These are phyloP conservation scores for Drosophila macrospina DNA, from an alignment of 2,888 invertebrate species.

Conservation along the genomic window DNA sequence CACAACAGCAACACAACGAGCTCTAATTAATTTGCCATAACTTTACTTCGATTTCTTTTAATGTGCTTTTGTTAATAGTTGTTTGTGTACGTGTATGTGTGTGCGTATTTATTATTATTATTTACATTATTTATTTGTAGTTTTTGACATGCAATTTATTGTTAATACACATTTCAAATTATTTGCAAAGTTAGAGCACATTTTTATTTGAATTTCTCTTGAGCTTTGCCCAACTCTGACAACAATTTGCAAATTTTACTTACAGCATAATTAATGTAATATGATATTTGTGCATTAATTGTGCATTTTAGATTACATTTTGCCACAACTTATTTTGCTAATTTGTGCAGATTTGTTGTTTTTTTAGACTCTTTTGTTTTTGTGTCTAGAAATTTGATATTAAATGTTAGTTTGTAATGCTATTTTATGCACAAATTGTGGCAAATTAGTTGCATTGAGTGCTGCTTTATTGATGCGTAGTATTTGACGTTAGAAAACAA, in stretches of 20 bases:
- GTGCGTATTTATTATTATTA: slow-evolving; percentile 5
- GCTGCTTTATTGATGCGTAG: too few relatives aligned
- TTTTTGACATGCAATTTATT: slow-evolving; percentile 37
- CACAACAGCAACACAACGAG: background rate
- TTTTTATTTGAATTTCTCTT: too few relatives aligned
- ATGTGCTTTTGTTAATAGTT: slow-evolving; percentile 31
- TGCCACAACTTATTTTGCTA: background rate
- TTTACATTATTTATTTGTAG: slow-evolving; percentile 22
- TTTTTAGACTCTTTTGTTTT: too few relatives aligned
- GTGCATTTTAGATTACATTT: background rate
- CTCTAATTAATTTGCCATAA: slow-evolving; percentile 36
- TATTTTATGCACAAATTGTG: background rate
- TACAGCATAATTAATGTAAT: background rate
- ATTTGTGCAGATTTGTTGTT: background rate
- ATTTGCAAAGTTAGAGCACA: too few relatives aligned
- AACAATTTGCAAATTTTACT: background rate
- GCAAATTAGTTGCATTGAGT: too few relatives aligned
- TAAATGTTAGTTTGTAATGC: too few relatives aligned
- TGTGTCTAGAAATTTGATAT: too few relatives aligned
- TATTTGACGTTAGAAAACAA: too few relatives aligned
- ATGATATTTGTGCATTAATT: background rate
- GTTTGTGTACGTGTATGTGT: slow-evolving; percentile 19
- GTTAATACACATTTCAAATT: background rate
- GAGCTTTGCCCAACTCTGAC: background rate
- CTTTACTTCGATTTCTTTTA: slow-evolving; percentile 32